Conservation (phyloP, 64 coral and sea anemone species). For the Stichodactyla helianthus region DNA sequence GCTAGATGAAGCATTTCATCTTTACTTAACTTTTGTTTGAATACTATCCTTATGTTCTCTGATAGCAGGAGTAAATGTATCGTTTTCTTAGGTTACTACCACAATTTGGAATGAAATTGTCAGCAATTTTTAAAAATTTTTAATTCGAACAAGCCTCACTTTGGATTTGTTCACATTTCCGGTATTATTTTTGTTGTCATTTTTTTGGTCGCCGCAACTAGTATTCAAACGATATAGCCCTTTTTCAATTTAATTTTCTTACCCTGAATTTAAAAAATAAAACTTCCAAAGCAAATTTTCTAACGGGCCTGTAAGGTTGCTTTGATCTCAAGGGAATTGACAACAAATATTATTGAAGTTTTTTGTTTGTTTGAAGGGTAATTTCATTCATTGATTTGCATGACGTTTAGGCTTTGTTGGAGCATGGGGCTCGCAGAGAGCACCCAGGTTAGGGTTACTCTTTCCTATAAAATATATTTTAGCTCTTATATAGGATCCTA, state of each 20-base stretch:
- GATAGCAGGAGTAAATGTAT: not conserved
- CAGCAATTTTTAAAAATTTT: not conserved
- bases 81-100: not conserved
- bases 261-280: not conserved
- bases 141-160: conserved; percentile 8
- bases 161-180: not conserved
- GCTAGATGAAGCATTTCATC: not conserved
- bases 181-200: conserved; percentile 18
- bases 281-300: no score
- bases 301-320: not conserved
- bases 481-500: not conserved
- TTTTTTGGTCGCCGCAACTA: not conserved
- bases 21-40: not conserved
- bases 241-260: conserved; percentile 11
- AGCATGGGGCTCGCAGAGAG: conserved; percentile 9
- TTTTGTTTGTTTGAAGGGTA: conserved; percentile 93
- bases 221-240: conserved; percentile 27
- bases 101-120: not conserved
- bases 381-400: conserved; percentile 99
- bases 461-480: conserved; percentile 11
- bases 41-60: not conserved
- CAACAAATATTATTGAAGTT: conserved; percentile 19
- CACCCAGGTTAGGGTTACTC: not conserved
- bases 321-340: not conserved
- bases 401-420: conserved; percentile 71